Evolutionary conservation across 1,140 invertebrate genomes (phyloP).

Genomic region (Phthorimaea operculella): DNA sequence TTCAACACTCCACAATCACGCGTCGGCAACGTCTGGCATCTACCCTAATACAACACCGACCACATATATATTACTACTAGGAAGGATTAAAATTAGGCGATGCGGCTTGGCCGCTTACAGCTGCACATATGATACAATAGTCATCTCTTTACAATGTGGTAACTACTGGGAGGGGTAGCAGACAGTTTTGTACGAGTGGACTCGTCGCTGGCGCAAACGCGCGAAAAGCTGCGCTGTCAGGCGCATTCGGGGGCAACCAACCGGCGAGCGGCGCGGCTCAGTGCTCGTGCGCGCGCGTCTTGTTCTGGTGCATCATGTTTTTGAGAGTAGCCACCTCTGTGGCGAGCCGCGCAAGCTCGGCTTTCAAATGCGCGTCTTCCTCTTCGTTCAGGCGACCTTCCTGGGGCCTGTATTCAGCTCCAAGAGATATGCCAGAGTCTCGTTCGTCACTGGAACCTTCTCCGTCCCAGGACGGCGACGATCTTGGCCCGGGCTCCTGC

Average conservation of each 20-base stretch:
- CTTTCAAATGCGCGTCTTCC: constrained; percentile 80
- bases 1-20: constrained; percentile 20
- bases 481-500: constrained; percentile 80
- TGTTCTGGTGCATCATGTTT: constrained; percentile 73
- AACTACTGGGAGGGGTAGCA: constrained; percentile 52
- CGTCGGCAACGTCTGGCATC: constrained; percentile 14
- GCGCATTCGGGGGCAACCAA: constrained; percentile 18
- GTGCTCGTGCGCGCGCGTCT: constrained; percentile 55
- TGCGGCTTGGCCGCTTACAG: constrained; percentile 58
- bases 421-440: constrained; percentile 88
- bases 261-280: constrained; percentile 32
- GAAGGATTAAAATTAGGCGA: constrained; percentile 60
- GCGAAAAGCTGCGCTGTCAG: constrained; percentile 14
- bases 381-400: constrained; percentile 65
- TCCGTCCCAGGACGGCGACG: constrained; percentile 83
- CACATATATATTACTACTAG: constrained; percentile 50
- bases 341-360: constrained; percentile 86
- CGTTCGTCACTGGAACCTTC: constrained; percentile 88
- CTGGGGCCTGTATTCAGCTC: constrained; percentile 66
- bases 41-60: constrained; percentile 27
- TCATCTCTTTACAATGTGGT: constrained; percentile 63
- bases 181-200: constrained; percentile 52
- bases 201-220: constrained; percentile 20
- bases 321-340: constrained; percentile 93
- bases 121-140: constrained; percentile 62